Percentiles rank a stretch among this genome's conserved stretches.
These are phyloP conservation scores for Spodoptera litura DNA, from an alignment of 1,140 invertebrate species.

Conservation along the genomic window DNA sequence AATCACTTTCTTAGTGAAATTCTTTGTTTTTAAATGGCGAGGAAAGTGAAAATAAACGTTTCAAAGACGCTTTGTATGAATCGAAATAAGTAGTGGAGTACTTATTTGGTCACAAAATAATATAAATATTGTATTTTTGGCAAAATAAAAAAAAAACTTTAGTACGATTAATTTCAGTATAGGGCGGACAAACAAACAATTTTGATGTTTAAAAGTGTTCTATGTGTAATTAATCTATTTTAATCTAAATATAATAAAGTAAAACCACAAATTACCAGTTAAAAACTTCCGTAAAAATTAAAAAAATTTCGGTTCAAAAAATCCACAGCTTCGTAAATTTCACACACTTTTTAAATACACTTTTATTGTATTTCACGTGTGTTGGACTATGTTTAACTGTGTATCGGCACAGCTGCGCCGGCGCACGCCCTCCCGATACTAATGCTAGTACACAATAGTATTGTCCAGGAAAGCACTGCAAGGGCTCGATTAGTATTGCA, in stretches of 20 bases:
- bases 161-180: too few relatives aligned
- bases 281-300: neutral
- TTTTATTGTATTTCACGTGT: slow-evolving; percentile 33
- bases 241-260: too few relatives aligned
- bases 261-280: slow-evolving; percentile 21
- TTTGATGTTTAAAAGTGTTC: too few relatives aligned
- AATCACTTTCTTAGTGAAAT: slow-evolving; percentile 31
- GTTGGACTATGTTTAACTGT: slow-evolving; percentile 23
- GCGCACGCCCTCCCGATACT: slow-evolving; percentile 65
- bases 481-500: slow-evolving; percentile 66
- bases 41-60: neutral
- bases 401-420: slow-evolving; percentile 56
- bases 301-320: neutral
- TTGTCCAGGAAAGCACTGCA: slow-evolving; percentile 64
- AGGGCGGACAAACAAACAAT: too few relatives aligned
- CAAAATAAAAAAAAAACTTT: too few relatives aligned
- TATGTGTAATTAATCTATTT: neutral
- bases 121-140: too few relatives aligned
- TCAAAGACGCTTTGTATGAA: too few relatives aligned
- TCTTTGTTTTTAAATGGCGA: slow-evolving; percentile 4
- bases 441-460: slow-evolving; percentile 61
- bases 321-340: neutral
- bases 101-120: too few relatives aligned
- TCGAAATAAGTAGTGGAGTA: too few relatives aligned
- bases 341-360: slow-evolving; percentile 37